Base-by-base conservation (phyloP, 2,797 vertebrate species). In the Apogon hyalosoma region DNA sequence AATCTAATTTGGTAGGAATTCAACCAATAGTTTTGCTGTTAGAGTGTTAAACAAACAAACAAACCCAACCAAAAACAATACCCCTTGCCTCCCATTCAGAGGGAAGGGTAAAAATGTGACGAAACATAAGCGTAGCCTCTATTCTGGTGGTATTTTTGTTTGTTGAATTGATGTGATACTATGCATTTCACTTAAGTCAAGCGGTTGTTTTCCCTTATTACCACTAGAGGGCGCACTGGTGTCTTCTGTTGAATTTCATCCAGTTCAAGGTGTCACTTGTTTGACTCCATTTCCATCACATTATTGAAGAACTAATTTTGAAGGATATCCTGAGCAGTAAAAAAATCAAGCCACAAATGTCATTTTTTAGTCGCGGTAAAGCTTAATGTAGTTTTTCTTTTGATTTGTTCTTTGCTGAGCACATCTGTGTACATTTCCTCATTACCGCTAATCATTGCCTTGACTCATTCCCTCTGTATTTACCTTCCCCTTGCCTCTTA, bases 221-320 rank as follows among this genome's bases (percentile, higher is more conserved):
- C 87, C 91, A 85, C 75, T 69, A 84, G 91, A 88, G 84, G 59
- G 87, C 89, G 90, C 66, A 16, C 58, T 84, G 38, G 79, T 62
- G 36, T 79, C 58, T 74, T 56, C 7, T 67, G 41, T 80, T 15
- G 33, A 13, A 76, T 66, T 47, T 8, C 39, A 4, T 31, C 36
- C 46, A 12, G 7, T 45, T 21, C 0, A 38, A 68, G 14, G 13
- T 24, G 10, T 13, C 5, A 19, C 1, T 16, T 36, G 10, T 24
- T 43, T 15, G 36, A 52, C 46, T 58, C 47, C 36, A 4, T 56
- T 43, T 57, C 40, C 40, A 42, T 42, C 40, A 13, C 40, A 13
- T n/a, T 6, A 6, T 42, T 28, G 40, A 13, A 6, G n/a, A 13
- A 42, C 13, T 42, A 4, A n/a, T n/a, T 13, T 4, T 42, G 40